A percentile compares a stretch with the other conserved stretches of the same genome.
phyloP scores from a whole-genome alignment of 2,113 vertebrate species.

The Psammodynastes pulverulentus region DNA sequence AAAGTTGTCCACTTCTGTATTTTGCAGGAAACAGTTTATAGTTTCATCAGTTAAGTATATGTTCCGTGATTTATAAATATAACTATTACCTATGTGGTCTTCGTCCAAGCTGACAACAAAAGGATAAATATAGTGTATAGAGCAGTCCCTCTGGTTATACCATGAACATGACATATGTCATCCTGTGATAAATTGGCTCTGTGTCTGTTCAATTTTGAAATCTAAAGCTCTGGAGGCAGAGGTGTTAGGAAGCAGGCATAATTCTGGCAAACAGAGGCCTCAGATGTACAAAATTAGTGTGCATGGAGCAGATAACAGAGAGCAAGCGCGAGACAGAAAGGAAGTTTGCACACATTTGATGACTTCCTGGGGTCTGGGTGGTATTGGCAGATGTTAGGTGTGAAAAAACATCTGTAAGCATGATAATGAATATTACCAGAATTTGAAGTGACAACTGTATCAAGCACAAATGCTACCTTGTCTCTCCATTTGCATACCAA shows the following conservation, averaged over 20 bases:
- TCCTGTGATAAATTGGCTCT: constrained; percentile 98
- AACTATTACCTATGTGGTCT: constrained; percentile 78
- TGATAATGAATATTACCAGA: constrained; percentile 84
- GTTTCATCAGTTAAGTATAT: constrained; percentile 71
- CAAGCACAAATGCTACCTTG: constrained; percentile 78
- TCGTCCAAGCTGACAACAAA: constrained; percentile 86
- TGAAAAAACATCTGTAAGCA: constrained; percentile 79
- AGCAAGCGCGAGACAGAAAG: constrained; percentile 76
- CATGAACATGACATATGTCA: constrained; percentile 99
- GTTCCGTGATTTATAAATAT: constrained; percentile 72
- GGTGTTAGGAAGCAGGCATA: constrained; percentile 84
- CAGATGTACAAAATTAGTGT: constrained; percentile 90
- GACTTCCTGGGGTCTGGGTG: constrained; percentile 87
- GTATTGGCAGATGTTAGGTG: constrained; percentile 87
- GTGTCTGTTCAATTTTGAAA: constrained; percentile 99
- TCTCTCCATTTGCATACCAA: constrained; percentile 78
- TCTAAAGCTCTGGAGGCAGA: constrained; percentile 96
- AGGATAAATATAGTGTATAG: constrained; percentile 90
- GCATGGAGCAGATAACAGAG: constrained; percentile 88
- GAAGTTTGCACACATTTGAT: constrained; percentile 90
- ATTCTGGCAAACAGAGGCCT: constrained; percentile 86
- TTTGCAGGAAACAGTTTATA: constrained; percentile 63
- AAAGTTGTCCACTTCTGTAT: constrained; percentile 68
- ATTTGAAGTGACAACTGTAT: constrained; percentile 85
- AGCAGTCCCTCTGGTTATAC: constrained; percentile 92